Conservation (phyloP, 2,113 vertebrate species). For the Phalacrocorax brasilianus region DNA sequence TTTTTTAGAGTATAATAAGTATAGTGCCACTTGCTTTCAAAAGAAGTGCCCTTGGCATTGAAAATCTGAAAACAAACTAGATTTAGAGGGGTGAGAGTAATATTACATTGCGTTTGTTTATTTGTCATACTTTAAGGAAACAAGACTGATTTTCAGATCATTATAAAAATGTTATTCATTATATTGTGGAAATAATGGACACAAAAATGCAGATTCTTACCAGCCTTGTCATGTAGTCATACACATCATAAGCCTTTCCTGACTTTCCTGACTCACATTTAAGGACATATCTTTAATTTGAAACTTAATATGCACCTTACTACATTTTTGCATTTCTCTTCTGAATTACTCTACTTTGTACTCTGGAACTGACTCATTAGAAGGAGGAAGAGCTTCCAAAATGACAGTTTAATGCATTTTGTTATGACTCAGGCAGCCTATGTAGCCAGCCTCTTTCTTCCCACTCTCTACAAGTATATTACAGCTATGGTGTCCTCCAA, state of each 20-base stretch:
- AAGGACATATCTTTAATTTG: neutral
- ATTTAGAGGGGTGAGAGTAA: neutral
- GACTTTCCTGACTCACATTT: neutral
- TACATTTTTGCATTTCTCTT: neutral
- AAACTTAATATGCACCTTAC: neutral
- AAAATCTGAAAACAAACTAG: neutral
- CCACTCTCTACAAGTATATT: neutral
- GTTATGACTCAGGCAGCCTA: neutral
- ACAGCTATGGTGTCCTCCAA: neutral
- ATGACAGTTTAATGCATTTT: neutral
- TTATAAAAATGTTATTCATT: neutral
- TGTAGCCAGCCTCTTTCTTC: neutral
- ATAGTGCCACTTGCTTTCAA: neutral
- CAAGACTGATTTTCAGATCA: neutral
- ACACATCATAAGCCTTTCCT: neutral
- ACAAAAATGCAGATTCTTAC: neutral
- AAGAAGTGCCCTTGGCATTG: neutral
- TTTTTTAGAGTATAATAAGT: conserved; percentile 20
- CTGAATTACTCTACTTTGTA: neutral
- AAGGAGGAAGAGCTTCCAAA: neutral
- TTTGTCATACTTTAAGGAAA: neutral
- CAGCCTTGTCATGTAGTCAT: neutral
- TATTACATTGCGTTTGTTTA: neutral
- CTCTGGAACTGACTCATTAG: neutral
- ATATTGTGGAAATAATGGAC: neutral